Conservation (phyloP, 64 coral and sea anemone genomes). For the Cladopsammia gracilis region DNA sequence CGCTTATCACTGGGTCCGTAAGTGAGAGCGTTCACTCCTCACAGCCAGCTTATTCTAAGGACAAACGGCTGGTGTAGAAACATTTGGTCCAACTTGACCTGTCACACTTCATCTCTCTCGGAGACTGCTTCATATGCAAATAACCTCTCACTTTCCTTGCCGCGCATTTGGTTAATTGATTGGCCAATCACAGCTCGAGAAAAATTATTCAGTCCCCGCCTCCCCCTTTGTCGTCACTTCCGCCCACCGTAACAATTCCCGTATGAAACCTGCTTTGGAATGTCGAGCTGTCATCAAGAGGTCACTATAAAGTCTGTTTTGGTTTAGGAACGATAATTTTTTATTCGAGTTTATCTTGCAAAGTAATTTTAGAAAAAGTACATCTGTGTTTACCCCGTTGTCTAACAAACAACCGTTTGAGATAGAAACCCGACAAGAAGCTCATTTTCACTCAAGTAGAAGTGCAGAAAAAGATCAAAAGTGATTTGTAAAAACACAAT, state of each 20-base stretch:
- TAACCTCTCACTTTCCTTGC: conserved; percentile 49
- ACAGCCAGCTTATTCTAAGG: neutral
- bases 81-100: neutral
- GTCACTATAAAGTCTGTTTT: neutral
- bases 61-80: neutral
- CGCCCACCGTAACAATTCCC: conserved; percentile 33
- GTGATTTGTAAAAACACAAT: too few species aligned
- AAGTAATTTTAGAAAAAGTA: neutral
- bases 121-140: conserved; percentile 47
- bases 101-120: conserved; percentile 23
- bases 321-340: neutral
- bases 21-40: neutral
- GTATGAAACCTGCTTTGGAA: neutral
- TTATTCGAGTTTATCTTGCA: neutral
- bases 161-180: conserved; percentile 47
- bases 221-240: conserved; percentile 72
- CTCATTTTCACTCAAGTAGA: too few species aligned
- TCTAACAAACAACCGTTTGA: too few species aligned
- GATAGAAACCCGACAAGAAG: too few species aligned
- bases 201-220: conserved; percentile 41
- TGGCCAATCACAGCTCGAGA: conserved; percentile 55
- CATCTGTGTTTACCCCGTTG: too few species aligned
- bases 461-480: too few species aligned
- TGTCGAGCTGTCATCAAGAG: neutral
- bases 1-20: conserved; percentile 15